Conservation (phyloP, 2,888 invertebrate genomes). For the Anaspis maculata region DNA sequence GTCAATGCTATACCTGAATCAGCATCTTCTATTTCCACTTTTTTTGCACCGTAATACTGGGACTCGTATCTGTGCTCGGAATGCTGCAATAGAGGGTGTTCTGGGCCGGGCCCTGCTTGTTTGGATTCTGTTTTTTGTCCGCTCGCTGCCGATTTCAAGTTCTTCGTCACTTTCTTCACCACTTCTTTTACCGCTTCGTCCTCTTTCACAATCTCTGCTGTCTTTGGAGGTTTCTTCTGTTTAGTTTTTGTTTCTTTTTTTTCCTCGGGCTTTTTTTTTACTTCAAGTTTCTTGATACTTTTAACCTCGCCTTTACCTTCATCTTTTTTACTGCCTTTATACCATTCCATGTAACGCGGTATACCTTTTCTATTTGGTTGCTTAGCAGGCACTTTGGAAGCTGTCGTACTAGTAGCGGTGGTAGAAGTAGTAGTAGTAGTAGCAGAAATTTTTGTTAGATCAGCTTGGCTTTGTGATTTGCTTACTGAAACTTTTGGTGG, state of each 20-base stretch:
- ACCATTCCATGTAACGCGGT: conserved; percentile 75
- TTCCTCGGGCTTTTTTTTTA: conserved; percentile 33
- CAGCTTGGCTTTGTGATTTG: conserved; percentile 40
- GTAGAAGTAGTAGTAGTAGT: no score
- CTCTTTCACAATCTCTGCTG: conserved; percentile 34
- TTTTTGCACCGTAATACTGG: conserved; percentile 17
- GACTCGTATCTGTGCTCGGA: conserved; percentile 69
- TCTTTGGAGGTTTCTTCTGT: conserved; percentile 34
- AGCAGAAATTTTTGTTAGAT: conserved; percentile 33
- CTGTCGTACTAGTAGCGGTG: conserved; percentile 15
- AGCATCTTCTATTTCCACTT: conserved; percentile 44
- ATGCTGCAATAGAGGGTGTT: conserved; percentile 66
- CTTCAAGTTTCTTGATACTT: neutral
- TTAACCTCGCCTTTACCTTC: conserved; percentile 7
- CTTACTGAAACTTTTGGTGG: conserved; percentile 8
- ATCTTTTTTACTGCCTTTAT: conserved; percentile 48
- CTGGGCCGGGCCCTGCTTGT: conserved; percentile 28
- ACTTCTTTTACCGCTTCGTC: conserved; percentile 21
- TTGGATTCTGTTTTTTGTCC: conserved; percentile 24
- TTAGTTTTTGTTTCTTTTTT: conserved; percentile 10
- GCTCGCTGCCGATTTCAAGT: conserved; percentile 4
- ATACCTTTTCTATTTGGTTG: conserved; percentile 40
- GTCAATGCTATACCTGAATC: conserved; percentile 75
- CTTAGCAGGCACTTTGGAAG: conserved; percentile 23
- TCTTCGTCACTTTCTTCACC: conserved; percentile 16